Conservation (phyloP, 2,797 vertebrate species). For the Pantherophis vulpinus region DNA sequence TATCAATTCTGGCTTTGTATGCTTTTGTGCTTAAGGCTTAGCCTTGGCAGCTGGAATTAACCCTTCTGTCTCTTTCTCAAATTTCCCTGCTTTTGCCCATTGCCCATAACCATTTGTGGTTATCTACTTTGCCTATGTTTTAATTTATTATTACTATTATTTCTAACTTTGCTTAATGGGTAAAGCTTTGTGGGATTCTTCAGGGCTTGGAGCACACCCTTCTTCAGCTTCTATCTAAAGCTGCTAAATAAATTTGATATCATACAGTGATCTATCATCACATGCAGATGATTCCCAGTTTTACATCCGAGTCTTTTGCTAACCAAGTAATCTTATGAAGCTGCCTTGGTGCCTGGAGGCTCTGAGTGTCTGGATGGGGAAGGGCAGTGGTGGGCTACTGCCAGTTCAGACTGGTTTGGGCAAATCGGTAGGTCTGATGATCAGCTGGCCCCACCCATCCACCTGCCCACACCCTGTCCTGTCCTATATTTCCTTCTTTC, state of each 20-base stretch:
- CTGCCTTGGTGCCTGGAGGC: not conserved
- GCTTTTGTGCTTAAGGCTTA: not conserved
- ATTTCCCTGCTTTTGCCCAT: not conserved
- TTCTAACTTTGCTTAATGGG: not conserved
- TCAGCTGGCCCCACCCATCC: too few species aligned
- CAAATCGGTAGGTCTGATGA: too few species aligned
- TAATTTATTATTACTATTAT: not conserved
- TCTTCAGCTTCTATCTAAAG: not conserved
- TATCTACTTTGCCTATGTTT: not conserved
- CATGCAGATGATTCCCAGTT: not conserved
- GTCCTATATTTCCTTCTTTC: too few species aligned
- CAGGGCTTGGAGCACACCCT: not conserved
- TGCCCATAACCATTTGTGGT: too few species aligned
- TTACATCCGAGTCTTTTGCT: not conserved
- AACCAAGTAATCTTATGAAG: not conserved
- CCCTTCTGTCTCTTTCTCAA: not conserved
- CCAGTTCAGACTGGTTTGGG: too few species aligned
- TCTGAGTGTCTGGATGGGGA: not conserved
- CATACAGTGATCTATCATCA: not conserved
- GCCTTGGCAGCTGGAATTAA: not conserved
- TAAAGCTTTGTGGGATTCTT: not conserved
- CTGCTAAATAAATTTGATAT: not conserved
- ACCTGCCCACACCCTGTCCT: too few species aligned
- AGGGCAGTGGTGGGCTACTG: too few species aligned
- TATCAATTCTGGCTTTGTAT: not conserved